A percentile compares a stretch with the other conserved stretches of the same genome.
These are phyloP conservation scores for Drosophila subsilvestris DNA, from an alignment of 2,888 invertebrate genomes.

Conservation along the genomic window DNA sequence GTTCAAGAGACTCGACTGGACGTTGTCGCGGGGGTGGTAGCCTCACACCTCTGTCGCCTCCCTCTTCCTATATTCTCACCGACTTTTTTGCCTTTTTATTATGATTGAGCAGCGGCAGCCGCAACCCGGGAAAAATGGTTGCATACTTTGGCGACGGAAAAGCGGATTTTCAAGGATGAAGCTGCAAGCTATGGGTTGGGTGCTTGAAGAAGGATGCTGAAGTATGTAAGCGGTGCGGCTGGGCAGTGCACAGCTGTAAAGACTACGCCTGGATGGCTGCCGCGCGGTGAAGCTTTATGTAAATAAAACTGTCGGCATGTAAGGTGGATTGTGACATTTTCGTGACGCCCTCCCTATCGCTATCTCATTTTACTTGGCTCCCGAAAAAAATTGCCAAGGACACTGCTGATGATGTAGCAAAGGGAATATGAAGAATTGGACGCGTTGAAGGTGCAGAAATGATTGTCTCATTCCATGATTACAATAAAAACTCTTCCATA, in stretches of 20 bases:
- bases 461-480: conserved; percentile 24
- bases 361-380: not conserved
- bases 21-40: not conserved
- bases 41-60: conserved; percentile 18
- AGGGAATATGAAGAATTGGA: not conserved
- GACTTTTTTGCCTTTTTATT: conserved; percentile 57
- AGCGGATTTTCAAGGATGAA: conserved; percentile 25
- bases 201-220: not conserved
- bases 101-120: conserved; percentile 71
- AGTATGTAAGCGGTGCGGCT: not conserved
- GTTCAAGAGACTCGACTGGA: conserved; percentile 51
- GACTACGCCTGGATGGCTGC: conserved; percentile 53
- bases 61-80: conserved; percentile 5
- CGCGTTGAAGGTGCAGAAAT: conserved; percentile 8
- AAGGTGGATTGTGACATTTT: conserved; percentile 47
- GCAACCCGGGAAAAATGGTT: conserved; percentile 57
- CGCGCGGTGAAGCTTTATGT: conserved; percentile 38
- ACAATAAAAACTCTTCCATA: conserved; percentile 11
- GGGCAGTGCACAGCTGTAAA: conserved; percentile 43
- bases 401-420: conserved; percentile 18
- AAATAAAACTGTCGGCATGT: conserved; percentile 48
- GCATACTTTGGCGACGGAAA: conserved; percentile 67
- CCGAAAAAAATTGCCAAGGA: conserved; percentile 59
- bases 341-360: not conserved
- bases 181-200: not conserved